Percentiles rank a stretch among this genome's conserved stretches.
phyloP scores from a whole-genome alignment of 2,888 invertebrate species.

The Tiphia femorata region DNA sequence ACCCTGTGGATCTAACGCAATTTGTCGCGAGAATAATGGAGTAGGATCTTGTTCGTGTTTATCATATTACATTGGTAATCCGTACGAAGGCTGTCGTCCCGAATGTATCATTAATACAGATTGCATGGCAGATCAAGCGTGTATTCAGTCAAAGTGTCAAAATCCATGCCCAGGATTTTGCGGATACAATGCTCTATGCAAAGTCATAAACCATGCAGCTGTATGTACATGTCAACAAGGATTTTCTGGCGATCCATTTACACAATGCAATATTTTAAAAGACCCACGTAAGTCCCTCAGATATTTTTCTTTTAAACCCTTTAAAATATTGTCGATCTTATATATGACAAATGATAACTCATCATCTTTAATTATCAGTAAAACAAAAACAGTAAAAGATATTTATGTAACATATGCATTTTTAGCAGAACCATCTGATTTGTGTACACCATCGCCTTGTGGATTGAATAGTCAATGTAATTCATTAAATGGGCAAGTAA shows the following conservation, averaged over 20 bases:
- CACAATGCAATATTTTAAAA: slow-evolving; percentile 71
- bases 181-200: slow-evolving; percentile 81
- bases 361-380: neutral
- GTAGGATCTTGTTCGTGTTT: slow-evolving; percentile 72
- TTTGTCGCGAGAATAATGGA: slow-evolving; percentile 76
- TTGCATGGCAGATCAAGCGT: slow-evolving; percentile 78
- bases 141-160: slow-evolving; percentile 77
- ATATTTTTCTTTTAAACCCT: no score
- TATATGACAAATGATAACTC: neutral
- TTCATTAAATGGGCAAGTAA: slow-evolving; percentile 73
- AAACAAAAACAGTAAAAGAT: slow-evolving; percentile 65
- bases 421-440: slow-evolving; percentile 68
- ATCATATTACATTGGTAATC: slow-evolving; percentile 74
- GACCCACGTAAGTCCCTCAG: slow-evolving; percentile 68
- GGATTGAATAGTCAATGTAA: slow-evolving; percentile 84
- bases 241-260: slow-evolving; percentile 83
- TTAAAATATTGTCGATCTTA: no score
- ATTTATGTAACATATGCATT: slow-evolving; percentile 58
- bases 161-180: slow-evolving; percentile 84
- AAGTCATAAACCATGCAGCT: slow-evolving; percentile 82
- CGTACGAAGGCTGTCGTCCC: slow-evolving; percentile 78
- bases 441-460: slow-evolving; percentile 75
- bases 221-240: slow-evolving; percentile 78
- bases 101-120: slow-evolving; percentile 77
- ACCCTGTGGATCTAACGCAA: slow-evolving; percentile 87